These are phyloP conservation scores for Rhinoraja longicauda DNA, from an alignment of 2,797 vertebrate genomes.

Conservation along the genomic window DNA sequence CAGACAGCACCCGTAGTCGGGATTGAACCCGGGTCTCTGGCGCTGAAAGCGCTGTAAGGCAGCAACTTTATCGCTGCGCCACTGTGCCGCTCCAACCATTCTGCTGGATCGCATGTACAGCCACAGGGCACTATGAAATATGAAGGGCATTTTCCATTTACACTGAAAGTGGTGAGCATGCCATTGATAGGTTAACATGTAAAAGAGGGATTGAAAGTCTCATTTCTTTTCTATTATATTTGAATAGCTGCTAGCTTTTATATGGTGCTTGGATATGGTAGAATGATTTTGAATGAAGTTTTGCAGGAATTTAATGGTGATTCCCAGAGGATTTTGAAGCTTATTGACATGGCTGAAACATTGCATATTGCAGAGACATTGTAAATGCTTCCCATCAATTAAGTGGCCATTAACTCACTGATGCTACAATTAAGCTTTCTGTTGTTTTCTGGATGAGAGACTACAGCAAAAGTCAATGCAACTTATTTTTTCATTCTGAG, in stretches of 20 bases:
- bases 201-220: background rate
- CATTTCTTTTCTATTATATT: background rate
- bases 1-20: too few relatives aligned
- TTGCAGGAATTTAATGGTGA: conserved; percentile 2
- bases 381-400: background rate
- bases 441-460: background rate
- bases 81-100: too few relatives aligned
- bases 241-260: background rate
- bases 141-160: background rate
- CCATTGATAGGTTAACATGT: background rate
- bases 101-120: too few relatives aligned
- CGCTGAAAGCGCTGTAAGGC: too few relatives aligned
- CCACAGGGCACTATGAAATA: background rate
- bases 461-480: background rate
- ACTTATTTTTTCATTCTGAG: background rate
- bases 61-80: too few relatives aligned
- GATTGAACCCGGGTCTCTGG: too few relatives aligned
- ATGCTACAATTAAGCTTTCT: background rate
- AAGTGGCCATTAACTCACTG: background rate
- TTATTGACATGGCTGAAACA: background rate
- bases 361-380: background rate
- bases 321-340: background rate
- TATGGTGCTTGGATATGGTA: background rate
- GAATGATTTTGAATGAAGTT: background rate
- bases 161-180: background rate